phyloP scores from a whole-genome alignment of 2,888 invertebrate genomes.

The Limenitis camilla region DNA sequence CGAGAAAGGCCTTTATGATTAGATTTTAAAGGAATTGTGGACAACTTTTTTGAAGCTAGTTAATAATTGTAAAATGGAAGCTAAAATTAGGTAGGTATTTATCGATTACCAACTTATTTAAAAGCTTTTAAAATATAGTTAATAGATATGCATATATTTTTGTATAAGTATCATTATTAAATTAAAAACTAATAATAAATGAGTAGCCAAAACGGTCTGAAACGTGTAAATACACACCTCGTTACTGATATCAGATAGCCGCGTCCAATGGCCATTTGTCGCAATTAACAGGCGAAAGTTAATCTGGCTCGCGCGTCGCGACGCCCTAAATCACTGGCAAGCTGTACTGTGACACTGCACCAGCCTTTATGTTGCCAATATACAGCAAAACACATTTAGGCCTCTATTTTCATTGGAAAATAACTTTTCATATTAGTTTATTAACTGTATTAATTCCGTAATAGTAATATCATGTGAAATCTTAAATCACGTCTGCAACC shows the following conservation, averaged over 20 bases:
- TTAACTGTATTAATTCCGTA: no score
- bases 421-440: no score
- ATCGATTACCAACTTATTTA: no score
- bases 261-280: slow-evolving; percentile 56
- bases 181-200: not conserved
- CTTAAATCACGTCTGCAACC: no score
- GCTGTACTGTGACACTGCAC: slow-evolving; percentile 33
- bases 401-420: not conserved
- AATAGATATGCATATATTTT: no score
- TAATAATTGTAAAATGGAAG: no score
- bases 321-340: slow-evolving; percentile 58
- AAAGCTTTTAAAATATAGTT: no score
- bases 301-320: slow-evolving; percentile 56
- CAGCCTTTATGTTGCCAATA: slow-evolving; percentile 14
- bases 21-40: no score
- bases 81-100: no score
- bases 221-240: slow-evolving; percentile 6
- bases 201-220: not conserved
- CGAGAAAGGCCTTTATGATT: no score
- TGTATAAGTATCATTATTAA: not conserved
- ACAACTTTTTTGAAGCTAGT: no score
- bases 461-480: no score
- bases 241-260: slow-evolving; percentile 38
- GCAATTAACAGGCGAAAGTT: slow-evolving; percentile 63
- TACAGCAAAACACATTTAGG: not conserved